Evolutionary conservation across 2,113 vertebrate genomes (phyloP).

Genomic region (Tachysurus vachellii): DNA sequence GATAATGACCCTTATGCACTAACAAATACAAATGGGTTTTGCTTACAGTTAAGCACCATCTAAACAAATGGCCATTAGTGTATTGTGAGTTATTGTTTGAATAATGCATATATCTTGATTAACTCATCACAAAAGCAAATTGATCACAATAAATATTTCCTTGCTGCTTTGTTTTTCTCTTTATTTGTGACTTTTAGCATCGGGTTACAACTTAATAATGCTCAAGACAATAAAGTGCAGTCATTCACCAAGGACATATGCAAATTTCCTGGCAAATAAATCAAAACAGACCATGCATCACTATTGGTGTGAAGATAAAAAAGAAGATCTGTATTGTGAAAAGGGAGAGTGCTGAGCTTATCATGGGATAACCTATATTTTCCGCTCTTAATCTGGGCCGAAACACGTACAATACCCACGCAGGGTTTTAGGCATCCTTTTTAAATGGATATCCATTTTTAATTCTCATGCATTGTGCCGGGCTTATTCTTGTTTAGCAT

Average conservation of each 20-base stretch:
- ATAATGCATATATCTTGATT: slow-evolving; percentile 77
- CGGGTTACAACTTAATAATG: neutral
- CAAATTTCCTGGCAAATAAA: slow-evolving; percentile 35
- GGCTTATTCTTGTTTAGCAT: slow-evolving; percentile 67
- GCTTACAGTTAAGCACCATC: slow-evolving; percentile 72
- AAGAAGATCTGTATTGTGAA: slow-evolving; percentile 6
- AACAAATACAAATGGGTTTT: slow-evolving; percentile 75
- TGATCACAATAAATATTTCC: slow-evolving; percentile 49
- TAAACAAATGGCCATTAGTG: slow-evolving; percentile 77
- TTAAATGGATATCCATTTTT: slow-evolving; percentile 38
- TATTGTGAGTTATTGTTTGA: slow-evolving; percentile 72
- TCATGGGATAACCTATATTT: slow-evolving; percentile 72
- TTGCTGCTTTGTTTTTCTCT: slow-evolving; percentile 10
- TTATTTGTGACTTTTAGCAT: slow-evolving; percentile 8
- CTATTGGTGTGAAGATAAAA: slow-evolving; percentile 24
- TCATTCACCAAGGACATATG: slow-evolving; percentile 33
- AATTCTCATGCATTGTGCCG: slow-evolving; percentile 56
- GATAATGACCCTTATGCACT: slow-evolving; percentile 70
- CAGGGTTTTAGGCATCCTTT: slow-evolving; percentile 43
- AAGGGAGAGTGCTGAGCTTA: slow-evolving; percentile 47
- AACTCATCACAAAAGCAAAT: slow-evolving; percentile 70
- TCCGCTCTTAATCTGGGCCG: slow-evolving; percentile 63
- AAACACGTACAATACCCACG: slow-evolving; percentile 61
- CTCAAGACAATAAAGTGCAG: neutral
- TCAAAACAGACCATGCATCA: slow-evolving; percentile 24